Base-by-base conservation (phyloP, 2,113 vertebrate species). In the Siphamia tubifer region DNA sequence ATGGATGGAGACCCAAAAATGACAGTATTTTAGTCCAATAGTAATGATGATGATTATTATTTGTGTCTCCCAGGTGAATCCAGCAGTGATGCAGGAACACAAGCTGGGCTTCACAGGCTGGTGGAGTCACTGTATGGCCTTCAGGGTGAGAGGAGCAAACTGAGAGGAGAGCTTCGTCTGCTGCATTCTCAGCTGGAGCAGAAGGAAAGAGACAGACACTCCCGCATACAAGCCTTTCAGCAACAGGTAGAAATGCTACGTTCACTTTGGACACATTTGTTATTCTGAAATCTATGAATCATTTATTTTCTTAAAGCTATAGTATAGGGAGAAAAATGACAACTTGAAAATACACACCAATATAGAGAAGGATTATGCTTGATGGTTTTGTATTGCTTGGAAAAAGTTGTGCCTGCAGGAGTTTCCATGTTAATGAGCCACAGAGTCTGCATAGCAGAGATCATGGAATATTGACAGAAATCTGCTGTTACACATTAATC, bases 171-270 rank as follows among this genome's bases (percentile, higher is more conserved):
- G 43, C 89, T 95, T 5, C 75, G 51, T 30, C 89, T 89, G 25
- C 82, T 93, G 60, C 89, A 88, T 75, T 87, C 85, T 1, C 90
- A 93, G 74, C 69, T 93, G 28, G 94, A 94, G 40, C 91, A 93
- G 65, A 93, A 89, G 13, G 93, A 94, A 39, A 86, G 54, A 13
- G 94, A 94, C 77, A 87, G 91, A 71, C 90, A 93, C 61, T 80
- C 85, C 4, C 85, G 92, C 25, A 87, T 94, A 3, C 79, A 88
- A 43, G 83, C 85, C 23, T 93, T 94, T 79, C 91, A 91, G 15
- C 91, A 92, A 39, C 94, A 96, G 94, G 96, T 95, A 44, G 5
- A n/a, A 23, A n/a, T 17, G 16, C 27, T 67, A 0, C 13, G 27
- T 24, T 19, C 8, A 40, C 27, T 66, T 24, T 24, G 12, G 12